Evolutionary conservation across 2,888 invertebrate species (phyloP).

Genomic region (Arctia plantaginis): DNA sequence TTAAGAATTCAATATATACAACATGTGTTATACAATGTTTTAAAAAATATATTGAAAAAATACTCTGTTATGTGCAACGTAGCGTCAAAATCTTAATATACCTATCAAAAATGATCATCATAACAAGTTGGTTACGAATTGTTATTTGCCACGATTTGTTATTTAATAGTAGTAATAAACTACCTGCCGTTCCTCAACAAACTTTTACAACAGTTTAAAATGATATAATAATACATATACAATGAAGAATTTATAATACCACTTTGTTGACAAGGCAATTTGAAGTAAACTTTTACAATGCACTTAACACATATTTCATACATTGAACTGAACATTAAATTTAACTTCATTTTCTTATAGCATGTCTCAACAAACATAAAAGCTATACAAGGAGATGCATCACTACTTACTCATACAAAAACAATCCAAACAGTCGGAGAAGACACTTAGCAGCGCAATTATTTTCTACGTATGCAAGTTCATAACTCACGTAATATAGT

Average conservation of each 20-base stretch:
- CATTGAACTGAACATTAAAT: constrained; percentile 59
- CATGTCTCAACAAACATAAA: constrained; percentile 59
- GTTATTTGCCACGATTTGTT: neutral
- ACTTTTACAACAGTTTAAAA: constrained; percentile 32
- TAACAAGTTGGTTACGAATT: neutral
- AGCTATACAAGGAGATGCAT: constrained; percentile 64
- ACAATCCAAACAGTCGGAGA: constrained; percentile 75
- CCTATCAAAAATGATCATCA: neutral
- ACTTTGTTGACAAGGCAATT: constrained; percentile 45
- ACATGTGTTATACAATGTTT: neutral
- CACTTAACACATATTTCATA: constrained; percentile 57
- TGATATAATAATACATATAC: constrained; percentile 18
- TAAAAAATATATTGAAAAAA: neutral
- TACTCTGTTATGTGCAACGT: neutral
- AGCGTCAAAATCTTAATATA: neutral
- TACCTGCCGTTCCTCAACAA: constrained; percentile 28
- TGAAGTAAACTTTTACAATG: constrained; percentile 50
- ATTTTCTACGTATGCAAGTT: constrained; percentile 80
- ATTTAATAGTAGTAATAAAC: neutral
- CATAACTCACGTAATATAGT: constrained; percentile 78
- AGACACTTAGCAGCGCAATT: constrained; percentile 76
- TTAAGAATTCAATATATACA: neutral
- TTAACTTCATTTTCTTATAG: constrained; percentile 60
- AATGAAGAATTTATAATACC: constrained; percentile 12
- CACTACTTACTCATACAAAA: constrained; percentile 80